Conservation (phyloP, 2,113 vertebrate genomes). For the Thinocorus orbignyianus region DNA sequence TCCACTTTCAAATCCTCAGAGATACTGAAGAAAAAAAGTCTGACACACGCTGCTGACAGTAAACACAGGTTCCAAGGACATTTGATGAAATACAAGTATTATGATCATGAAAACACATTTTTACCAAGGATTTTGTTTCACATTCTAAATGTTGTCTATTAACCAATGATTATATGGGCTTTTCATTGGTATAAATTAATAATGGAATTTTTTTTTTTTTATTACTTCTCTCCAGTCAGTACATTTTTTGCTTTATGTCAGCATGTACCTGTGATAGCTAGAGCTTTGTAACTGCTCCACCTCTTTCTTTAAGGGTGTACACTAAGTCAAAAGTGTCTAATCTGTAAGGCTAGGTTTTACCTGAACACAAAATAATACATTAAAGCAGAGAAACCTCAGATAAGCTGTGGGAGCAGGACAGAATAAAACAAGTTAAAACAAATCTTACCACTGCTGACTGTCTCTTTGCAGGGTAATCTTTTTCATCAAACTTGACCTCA, state of each 20-base stretch:
- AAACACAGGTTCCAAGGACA: constrained; percentile 41
- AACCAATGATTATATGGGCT: neutral
- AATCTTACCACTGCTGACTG: neutral
- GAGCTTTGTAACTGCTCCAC: neutral
- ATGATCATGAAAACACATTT: neutral
- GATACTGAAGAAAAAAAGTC: constrained; percentile 2
- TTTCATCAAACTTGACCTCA: neutral
- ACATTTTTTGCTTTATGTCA: neutral
- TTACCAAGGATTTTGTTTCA: constrained; percentile 4
- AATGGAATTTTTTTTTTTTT: neutral
- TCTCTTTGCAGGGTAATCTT: neutral
- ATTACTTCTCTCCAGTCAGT: neutral
- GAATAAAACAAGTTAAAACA: neutral
- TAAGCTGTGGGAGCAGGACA: neutral
- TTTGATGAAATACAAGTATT: constrained; percentile 7
- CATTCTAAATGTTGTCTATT: neutral
- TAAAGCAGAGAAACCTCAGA: neutral
- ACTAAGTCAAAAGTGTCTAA: neutral
- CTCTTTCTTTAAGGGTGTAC: neutral
- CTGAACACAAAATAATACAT: neutral
- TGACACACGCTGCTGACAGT: neutral
- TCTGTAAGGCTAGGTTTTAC: neutral
- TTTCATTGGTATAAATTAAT: neutral
- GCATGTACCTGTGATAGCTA: neutral
- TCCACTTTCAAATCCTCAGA: constrained; percentile 48